These are phyloP conservation scores for Alca torda DNA, from an alignment of 2,797 vertebrate genomes.

Conservation along the genomic window DNA sequence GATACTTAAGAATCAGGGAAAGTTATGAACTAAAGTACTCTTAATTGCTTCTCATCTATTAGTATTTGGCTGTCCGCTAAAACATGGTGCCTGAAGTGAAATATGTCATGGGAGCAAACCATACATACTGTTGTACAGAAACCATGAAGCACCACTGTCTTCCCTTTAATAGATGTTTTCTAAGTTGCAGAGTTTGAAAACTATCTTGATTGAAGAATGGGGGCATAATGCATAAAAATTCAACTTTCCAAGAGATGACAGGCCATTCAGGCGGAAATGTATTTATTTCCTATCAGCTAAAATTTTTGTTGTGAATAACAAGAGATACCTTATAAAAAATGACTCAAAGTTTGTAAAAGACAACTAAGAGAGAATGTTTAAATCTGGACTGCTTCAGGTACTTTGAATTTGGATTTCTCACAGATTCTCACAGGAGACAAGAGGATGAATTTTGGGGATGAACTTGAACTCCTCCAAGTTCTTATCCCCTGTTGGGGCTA, in stretches of 20 bases:
- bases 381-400: background rate
- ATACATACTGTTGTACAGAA: background rate
- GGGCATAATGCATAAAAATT: background rate
- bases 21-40: background rate
- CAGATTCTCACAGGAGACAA: background rate
- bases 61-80: background rate
- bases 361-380: background rate
- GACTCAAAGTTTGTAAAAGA: background rate
- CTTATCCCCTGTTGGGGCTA: background rate
- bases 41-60: fast-evolving
- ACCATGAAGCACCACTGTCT: background rate
- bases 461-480: background rate
- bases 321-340: background rate
- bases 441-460: background rate
- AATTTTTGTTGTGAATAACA: background rate
- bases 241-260: background rate
- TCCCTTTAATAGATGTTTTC: background rate
- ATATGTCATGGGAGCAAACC: background rate
- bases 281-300: background rate
- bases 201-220: background rate
- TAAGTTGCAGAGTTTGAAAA: background rate
- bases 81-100: background rate
- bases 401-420: background rate
- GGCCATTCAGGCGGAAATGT: background rate
- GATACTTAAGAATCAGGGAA: background rate